phyloP scores from a whole-genome alignment of 1,140 invertebrate species.

The Fopius arisanus region DNA sequence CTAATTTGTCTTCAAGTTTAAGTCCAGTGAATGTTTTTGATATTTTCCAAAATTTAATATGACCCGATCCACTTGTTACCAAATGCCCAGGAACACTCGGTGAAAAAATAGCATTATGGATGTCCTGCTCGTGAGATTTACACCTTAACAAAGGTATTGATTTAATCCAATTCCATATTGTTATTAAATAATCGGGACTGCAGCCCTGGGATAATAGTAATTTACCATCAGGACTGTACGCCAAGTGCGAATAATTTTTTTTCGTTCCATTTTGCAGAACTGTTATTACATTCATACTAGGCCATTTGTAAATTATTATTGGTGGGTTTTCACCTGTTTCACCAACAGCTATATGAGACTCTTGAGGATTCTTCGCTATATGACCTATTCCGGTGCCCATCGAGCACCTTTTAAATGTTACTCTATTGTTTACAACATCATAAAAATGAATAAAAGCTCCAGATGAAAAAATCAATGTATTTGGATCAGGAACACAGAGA shows the following conservation, averaged over 20 bases:
- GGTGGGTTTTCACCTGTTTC: constrained; percentile 74
- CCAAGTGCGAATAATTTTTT: constrained; percentile 74
- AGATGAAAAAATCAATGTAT: constrained; percentile 78
- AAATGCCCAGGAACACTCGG: constrained; percentile 78
- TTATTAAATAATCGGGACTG: constrained; percentile 85
- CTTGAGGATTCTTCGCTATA: constrained; percentile 78
- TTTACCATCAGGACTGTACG: constrained; percentile 82
- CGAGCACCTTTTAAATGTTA: constrained; percentile 75
- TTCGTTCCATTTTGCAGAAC: constrained; percentile 79
- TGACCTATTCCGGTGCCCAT: constrained; percentile 81
- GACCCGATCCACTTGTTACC: constrained; percentile 77
- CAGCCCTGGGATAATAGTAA: constrained; percentile 84
- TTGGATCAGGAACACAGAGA: constrained; percentile 75
- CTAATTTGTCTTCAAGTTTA: constrained; percentile 85
- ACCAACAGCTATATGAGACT: constrained; percentile 80
- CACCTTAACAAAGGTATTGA: constrained; percentile 77
- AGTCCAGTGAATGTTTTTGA: constrained; percentile 87
- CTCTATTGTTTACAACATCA: constrained; percentile 71
- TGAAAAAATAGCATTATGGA: constrained; percentile 83
- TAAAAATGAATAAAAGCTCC: constrained; percentile 84
- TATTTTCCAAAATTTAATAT: constrained; percentile 96
- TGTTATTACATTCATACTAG: constrained; percentile 75
- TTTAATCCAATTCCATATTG: constrained; percentile 86
- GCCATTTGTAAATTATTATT: constrained; percentile 86
- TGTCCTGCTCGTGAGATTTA: constrained; percentile 82